These are phyloP conservation scores for Laticauda colubrina DNA, from an alignment of 2,113 vertebrate species.

Conservation along the genomic window DNA sequence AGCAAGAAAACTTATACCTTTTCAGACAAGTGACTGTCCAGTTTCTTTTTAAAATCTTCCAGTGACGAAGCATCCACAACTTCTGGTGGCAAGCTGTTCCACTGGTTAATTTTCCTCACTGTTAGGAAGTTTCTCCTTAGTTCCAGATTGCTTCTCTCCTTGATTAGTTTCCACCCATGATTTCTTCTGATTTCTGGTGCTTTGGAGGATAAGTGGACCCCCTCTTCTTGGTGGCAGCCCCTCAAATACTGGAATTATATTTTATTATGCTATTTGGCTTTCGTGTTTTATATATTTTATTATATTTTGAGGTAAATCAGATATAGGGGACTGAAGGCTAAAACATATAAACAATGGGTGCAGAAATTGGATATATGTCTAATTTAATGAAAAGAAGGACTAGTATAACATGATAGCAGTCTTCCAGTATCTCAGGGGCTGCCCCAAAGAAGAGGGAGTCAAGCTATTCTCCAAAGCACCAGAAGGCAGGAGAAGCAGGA, in stretches of 20 bases:
- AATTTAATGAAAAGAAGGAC: background rate
- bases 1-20: background rate
- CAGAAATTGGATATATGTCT: background rate
- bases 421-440: background rate
- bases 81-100: no score
- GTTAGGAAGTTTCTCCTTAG: no score
- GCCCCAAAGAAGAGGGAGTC: background rate
- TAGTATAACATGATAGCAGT: rapidly evolving
- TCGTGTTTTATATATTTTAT: background rate
- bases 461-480: background rate
- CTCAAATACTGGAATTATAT: no score
- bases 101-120: no score
- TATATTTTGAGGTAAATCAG: background rate
- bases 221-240: no score
- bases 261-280: background rate
- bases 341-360: background rate
- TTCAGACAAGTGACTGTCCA: no score
- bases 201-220: no score
- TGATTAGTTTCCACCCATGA: no score
- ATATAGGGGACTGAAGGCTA: background rate
- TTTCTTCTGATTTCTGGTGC: no score
- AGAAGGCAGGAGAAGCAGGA: background rate
- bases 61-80: no score
- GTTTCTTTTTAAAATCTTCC: no score
- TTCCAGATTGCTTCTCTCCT: no score